These are phyloP conservation scores for Pycnomerus fuliginosus DNA, from an alignment of 2,888 invertebrate species.

Conservation along the genomic window DNA sequence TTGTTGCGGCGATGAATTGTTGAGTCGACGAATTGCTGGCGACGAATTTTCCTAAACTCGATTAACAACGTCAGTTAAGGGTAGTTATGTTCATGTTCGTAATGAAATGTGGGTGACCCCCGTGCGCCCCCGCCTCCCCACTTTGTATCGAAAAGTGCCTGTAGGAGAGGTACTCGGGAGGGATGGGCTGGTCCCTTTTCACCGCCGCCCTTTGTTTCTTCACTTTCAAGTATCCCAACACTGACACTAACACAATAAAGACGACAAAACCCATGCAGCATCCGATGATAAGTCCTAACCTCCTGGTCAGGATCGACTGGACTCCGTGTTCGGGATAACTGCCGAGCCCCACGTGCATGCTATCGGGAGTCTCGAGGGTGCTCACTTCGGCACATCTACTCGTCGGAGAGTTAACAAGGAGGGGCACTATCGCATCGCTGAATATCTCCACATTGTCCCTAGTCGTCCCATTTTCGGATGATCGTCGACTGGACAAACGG, in stretches of 20 bases:
- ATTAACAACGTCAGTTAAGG: constrained; percentile 42
- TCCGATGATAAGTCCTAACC: constrained; percentile 82
- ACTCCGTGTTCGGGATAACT: constrained; percentile 52
- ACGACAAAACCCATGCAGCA: constrained; percentile 85
- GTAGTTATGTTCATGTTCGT: constrained; percentile 50
- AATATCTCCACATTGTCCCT: constrained; percentile 54
- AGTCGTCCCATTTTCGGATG: no score
- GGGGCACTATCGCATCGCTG: constrained; percentile 57
- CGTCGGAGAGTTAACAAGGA: constrained; percentile 68
- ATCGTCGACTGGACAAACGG: constrained; percentile 52
- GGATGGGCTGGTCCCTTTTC: constrained; percentile 68
- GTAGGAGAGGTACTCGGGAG: constrained; percentile 81
- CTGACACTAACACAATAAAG: constrained; percentile 80
- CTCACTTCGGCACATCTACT: constrained; percentile 76
- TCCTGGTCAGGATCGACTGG: constrained; percentile 74
- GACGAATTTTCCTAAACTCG: no score
- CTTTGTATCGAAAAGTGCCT: constrained; percentile 71
- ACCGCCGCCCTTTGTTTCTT: constrained; percentile 78
- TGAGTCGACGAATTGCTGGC: no score
- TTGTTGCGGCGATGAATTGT: no score
- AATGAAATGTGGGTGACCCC: constrained; percentile 52
- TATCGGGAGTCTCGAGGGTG: constrained; percentile 71
- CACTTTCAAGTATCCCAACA: constrained; percentile 79
- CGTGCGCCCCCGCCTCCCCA: constrained; percentile 55
- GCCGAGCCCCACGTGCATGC: constrained; percentile 58